Base-by-base conservation (phyloP, 1,140 invertebrate species). In the Bombus sibiricus region DNA sequence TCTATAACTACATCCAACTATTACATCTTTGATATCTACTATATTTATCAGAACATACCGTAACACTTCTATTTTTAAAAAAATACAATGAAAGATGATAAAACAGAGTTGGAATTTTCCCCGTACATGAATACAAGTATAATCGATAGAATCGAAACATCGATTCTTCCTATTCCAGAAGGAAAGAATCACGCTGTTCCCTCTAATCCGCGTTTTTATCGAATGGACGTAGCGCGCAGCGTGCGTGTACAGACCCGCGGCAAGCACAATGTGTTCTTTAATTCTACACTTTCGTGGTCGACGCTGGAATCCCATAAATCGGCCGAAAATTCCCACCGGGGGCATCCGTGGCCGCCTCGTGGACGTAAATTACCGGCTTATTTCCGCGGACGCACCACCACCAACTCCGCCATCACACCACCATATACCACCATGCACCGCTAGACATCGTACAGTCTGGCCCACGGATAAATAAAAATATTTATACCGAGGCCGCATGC, bases 291-390 rank as follows among this genome's bases (percentile, higher is more conserved):
- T 88, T 89, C 90, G 87, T 92, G 87, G 86, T 81, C 82, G 84
- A 80, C 57, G 73, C 62, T 83, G 89, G 86, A 91, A 92, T 89
- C 86, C 76, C 93, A 93, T 94, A 94, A 94, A 94, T 94, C 93
- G 88, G 85, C 90, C 92, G 85, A 94, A 94, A 94, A 93, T 93
- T 94, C 93, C 90, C 91, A 93, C 88, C 88, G 88, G 81, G 82
- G 85, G 83, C 75, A 81, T 71, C 75, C 80, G 85, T 73, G 81
- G 86, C 83, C 77, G 85, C 84, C 78, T 76, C 82, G 41, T 85
- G 87, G 88, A 91, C 90, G 93, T 94, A 94, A 94, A 94, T 94
- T 93, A 94, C 90, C 93, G 88, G 93, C 93, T 94, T 94, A 94
- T 93, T 93, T 90, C 89, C 89, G 89, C 88, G 88, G 87, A 86